Conservation (phyloP, 2,797 vertebrate species). For the Otolemur crassicaudatus region DNA sequence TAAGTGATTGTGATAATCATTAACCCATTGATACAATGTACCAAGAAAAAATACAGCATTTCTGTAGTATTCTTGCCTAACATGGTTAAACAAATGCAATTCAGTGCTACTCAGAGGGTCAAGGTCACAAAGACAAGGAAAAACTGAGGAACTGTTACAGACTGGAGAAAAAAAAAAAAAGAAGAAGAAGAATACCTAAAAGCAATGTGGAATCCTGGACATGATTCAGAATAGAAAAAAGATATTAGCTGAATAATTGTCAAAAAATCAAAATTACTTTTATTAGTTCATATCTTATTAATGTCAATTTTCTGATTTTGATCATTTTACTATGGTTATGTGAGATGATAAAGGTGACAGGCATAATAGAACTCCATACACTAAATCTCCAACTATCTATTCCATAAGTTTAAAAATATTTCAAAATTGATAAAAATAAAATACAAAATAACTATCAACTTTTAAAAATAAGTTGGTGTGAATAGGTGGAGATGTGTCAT, state of each 20-base stretch:
- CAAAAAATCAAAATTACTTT: neutral
- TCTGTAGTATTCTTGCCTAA: neutral
- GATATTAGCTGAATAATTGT: neutral
- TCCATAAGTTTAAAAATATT: neutral
- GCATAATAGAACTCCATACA: neutral
- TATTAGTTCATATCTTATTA: neutral
- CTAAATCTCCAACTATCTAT: neutral
- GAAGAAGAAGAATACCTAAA: neutral
- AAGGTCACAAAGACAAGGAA: neutral
- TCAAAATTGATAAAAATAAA: neutral
- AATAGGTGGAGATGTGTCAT: neutral
- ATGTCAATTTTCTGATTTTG: neutral
- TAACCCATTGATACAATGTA: neutral
- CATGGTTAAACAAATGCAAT: neutral
- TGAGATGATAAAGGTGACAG: neutral
- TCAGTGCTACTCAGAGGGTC: neutral
- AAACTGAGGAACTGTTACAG: neutral
- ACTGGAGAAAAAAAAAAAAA: neutral
- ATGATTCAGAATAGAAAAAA: neutral
- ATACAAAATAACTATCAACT: neutral
- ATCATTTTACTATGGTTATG: neutral
- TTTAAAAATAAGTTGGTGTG: neutral
- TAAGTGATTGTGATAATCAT: neutral
- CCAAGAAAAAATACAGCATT: neutral
- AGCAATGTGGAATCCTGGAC: neutral